A percentile compares a stretch with the other conserved stretches of the same genome.
Evolutionary conservation across 1,140 invertebrate genomes (phyloP).

Genomic region (Drosophila kanapiae): DNA sequence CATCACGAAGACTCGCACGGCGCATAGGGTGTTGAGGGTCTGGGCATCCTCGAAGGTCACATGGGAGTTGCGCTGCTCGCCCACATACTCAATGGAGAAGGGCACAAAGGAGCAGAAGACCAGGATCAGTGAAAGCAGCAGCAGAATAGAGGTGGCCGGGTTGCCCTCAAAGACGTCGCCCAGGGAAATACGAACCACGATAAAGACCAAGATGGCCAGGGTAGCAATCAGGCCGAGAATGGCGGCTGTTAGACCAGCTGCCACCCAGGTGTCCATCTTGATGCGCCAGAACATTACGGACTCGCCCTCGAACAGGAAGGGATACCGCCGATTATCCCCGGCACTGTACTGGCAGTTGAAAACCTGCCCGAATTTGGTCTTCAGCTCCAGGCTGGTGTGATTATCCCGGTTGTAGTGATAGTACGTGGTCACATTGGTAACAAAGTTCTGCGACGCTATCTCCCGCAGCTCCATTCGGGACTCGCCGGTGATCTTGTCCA

Average conservation of each 20-base stretch:
- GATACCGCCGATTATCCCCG: slow-evolving; percentile 74
- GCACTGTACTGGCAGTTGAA: slow-evolving; percentile 82
- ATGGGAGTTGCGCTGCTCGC: slow-evolving; percentile 78
- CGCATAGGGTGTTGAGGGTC: slow-evolving; percentile 77
- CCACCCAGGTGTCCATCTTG: slow-evolving; percentile 86
- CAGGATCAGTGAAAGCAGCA: slow-evolving; percentile 86
- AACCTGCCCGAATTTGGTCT: slow-evolving; percentile 80
- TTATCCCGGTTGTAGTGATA: slow-evolving; percentile 82
- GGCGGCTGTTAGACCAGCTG: slow-evolving; percentile 85
- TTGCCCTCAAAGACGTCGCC: slow-evolving; percentile 86
- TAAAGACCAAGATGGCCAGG: slow-evolving; percentile 86
- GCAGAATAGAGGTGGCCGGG: slow-evolving; percentile 85
- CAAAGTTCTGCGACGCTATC: slow-evolving; percentile 78
- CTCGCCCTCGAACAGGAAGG: slow-evolving; percentile 80
- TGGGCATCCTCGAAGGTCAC: slow-evolving; percentile 80
- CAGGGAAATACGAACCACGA: slow-evolving; percentile 85
- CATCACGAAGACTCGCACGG: slow-evolving; percentile 82
- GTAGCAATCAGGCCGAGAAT: slow-evolving; percentile 86
- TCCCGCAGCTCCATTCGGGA: slow-evolving; percentile 66
- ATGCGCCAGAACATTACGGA: slow-evolving; percentile 85
- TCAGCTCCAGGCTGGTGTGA: slow-evolving; percentile 73
- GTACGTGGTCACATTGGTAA: slow-evolving; percentile 79
- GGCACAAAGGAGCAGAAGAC: slow-evolving; percentile 87
- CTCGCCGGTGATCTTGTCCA: slow-evolving; percentile 66
- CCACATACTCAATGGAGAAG: slow-evolving; percentile 86